phyloP scores from a whole-genome alignment of 1,140 invertebrate species.

The Pollicipes pollicipes region DNA sequence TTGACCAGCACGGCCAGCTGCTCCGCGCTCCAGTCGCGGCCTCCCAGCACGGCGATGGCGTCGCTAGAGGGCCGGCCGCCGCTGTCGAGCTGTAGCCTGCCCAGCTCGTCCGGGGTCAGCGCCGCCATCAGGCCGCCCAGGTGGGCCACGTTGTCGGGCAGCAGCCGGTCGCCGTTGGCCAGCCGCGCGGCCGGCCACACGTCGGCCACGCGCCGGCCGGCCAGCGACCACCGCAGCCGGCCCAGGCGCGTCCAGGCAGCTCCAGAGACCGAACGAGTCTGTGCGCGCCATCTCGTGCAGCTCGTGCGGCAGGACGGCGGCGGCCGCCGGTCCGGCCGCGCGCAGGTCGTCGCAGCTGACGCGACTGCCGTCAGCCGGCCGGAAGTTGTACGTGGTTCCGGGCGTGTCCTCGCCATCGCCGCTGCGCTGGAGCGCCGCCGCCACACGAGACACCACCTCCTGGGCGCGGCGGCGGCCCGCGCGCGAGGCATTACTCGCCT shows the following conservation, averaged over 20 bases:
- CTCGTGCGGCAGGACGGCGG: not conserved
- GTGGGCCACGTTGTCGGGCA: not conserved
- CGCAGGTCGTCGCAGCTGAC: not conserved
- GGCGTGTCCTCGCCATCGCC: not conserved
- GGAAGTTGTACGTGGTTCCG: not conserved
- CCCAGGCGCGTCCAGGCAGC: not conserved
- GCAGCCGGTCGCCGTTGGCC: not conserved
- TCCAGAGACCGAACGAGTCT: not conserved
- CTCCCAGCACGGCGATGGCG: not conserved
- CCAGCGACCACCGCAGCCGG: not conserved
- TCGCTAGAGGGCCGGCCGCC: not conserved
- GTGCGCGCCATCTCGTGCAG: not conserved
- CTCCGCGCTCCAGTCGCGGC: not conserved
- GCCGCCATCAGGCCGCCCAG: constrained; percentile 2
- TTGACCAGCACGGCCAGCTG: constrained; percentile 1
- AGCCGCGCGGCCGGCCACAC: not conserved
- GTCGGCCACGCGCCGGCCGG: not conserved
- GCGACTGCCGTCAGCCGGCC: no score
- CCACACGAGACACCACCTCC: not conserved
- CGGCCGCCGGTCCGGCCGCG: not conserved
- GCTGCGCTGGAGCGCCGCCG: not conserved
- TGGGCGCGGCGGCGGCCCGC: no score
- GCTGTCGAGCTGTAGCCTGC: not conserved
- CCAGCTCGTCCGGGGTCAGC: not conserved
- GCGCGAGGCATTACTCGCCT: not conserved